Evolutionary conservation across 2,797 vertebrate species (phyloP).

Genomic region (Acridotheres tristis): DNA sequence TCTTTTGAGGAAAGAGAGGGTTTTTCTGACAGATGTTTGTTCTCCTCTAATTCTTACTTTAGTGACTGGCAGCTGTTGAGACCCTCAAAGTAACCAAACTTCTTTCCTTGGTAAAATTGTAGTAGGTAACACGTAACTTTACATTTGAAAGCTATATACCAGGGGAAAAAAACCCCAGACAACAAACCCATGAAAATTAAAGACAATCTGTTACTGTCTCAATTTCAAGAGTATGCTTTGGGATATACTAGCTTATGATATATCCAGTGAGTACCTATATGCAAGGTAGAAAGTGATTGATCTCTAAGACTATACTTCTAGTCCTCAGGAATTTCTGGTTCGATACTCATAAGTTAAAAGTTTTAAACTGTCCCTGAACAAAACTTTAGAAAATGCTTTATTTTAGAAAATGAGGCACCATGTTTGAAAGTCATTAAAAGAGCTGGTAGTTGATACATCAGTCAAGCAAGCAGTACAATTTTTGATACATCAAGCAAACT

Average conservation of each 20-base stretch:
- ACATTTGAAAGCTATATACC: neutral
- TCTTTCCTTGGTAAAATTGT: neutral
- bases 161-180: accelerated
- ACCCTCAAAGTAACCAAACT: neutral
- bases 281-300: neutral
- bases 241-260: neutral
- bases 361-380: neutral
- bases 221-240: neutral
- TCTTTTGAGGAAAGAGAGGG: neutral
- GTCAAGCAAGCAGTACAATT: neutral
- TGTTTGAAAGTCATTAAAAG: neutral
- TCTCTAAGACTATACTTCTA: neutral
- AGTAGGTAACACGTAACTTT: neutral
- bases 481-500: neutral
- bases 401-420: neutral
- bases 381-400: neutral
- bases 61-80: neutral
- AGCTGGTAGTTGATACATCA: neutral
- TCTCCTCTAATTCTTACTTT: neutral
- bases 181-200: neutral
- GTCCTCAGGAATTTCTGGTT: neutral
- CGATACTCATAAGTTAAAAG: neutral
- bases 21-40: neutral
- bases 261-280: neutral
- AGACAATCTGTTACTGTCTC: neutral